Conservation (phyloP, 1,140 invertebrate species). For the Arion vulgaris region DNA sequence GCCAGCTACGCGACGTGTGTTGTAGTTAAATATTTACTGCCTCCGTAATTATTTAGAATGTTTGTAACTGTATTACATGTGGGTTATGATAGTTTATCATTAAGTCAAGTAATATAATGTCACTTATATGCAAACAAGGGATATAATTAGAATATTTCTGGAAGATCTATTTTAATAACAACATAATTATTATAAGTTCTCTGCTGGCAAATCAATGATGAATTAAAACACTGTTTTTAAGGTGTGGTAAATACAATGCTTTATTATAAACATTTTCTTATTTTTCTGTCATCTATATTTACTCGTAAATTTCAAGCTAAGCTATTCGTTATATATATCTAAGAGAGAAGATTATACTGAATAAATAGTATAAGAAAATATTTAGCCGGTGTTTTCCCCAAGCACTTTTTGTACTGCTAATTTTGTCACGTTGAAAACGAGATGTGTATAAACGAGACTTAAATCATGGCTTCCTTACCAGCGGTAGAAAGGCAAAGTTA, state of each 20-base stretch:
- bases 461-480: slow-evolving; percentile 1
- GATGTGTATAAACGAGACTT: slow-evolving; percentile 1
- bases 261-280: not conserved
- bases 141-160: too few species aligned
- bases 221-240: not conserved
- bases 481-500: too few species aligned
- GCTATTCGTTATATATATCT: too few species aligned
- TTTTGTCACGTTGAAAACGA: not conserved
- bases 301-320: not conserved
- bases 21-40: too few species aligned
- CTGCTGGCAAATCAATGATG: not conserved
- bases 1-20: not conserved
- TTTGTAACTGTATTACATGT: too few species aligned
- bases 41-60: too few species aligned
- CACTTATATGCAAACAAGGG: too few species aligned
- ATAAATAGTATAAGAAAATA: too few species aligned
- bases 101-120: too few species aligned
- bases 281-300: not conserved
- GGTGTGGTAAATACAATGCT: not conserved
- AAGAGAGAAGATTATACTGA: too few species aligned
- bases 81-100: too few species aligned
- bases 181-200: not conserved
- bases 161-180: not conserved
- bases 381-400: not conserved
- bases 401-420: not conserved